phyloP scores from a whole-genome alignment of 2,797 vertebrate genomes.

The Silurus lanzhouensis region DNA sequence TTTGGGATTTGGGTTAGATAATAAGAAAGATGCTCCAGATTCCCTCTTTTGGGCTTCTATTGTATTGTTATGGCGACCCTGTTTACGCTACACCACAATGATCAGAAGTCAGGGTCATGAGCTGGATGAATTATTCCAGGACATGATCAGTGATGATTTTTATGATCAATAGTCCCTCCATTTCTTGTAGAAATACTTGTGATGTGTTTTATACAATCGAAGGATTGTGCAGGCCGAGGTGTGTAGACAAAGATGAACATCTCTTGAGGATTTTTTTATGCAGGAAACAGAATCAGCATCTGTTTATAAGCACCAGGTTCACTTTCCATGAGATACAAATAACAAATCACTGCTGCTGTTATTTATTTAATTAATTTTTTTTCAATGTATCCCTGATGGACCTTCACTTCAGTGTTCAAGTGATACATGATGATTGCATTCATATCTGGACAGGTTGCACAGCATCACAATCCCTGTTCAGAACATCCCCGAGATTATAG shows the following conservation, averaged over 20 bases:
- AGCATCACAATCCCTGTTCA: not conserved
- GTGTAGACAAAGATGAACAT: slow-evolving; percentile 21
- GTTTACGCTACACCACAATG: slow-evolving; percentile 41
- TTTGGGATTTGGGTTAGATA: not conserved
- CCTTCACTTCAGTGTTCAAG: not conserved
- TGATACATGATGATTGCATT: not conserved
- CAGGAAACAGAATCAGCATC: slow-evolving; percentile 12
- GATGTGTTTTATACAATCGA: no score
- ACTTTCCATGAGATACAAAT: no score
- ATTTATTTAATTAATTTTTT: no score
- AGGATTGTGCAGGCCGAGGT: not conserved
- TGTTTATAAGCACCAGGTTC: not conserved
- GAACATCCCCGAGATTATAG: not conserved
- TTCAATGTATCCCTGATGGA: not conserved
- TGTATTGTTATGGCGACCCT: slow-evolving; percentile 30
- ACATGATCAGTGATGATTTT: not conserved
- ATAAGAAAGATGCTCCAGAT: slow-evolving; percentile 21
- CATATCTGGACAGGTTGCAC: not conserved
- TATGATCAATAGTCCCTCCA: not conserved
- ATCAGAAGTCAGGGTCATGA: slow-evolving; percentile 46
- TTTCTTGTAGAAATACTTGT: no score
- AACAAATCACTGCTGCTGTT: not conserved
- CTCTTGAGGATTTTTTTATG: slow-evolving; percentile 11
- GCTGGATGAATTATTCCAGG: not conserved
- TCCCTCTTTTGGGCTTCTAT: slow-evolving; percentile 13